Percentiles rank a stretch among this genome's conserved stretches.
Conservation (phyloP, 1,140 invertebrate genomes). For the Eumeta japonica region DNA sequence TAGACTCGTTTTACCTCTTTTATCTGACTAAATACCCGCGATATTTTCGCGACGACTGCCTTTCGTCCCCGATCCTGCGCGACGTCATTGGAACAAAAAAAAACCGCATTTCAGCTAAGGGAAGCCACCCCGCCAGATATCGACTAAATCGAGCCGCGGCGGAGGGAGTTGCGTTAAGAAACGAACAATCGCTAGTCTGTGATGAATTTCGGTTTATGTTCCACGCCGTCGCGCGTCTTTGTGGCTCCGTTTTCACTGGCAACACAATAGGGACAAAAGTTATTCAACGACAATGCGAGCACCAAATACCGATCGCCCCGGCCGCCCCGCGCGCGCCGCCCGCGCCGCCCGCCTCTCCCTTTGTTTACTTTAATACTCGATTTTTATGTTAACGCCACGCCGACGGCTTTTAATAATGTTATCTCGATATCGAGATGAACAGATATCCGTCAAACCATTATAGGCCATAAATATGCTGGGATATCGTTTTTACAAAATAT, state of each 20-base stretch:
- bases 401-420: conserved; percentile 29
- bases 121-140: conserved; percentile 2
- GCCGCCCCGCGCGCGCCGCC: conserved; percentile 21
- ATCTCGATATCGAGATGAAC: conserved; percentile 39
- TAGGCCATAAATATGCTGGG: no score
- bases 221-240: conserved; percentile 53
- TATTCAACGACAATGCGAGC: conserved; percentile 59
- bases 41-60: background rate
- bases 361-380: conserved; percentile 55
- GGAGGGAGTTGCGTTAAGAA: conserved; percentile 43
- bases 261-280: conserved; percentile 60
- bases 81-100: no score
- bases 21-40: background rate
- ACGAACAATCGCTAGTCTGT: conserved; percentile 51
- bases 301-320: conserved; percentile 56
- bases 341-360: conserved; percentile 43
- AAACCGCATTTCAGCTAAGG: conserved; percentile 4
- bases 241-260: conserved; percentile 51
- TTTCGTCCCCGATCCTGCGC: no score
- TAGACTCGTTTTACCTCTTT: background rate
- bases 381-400: conserved; percentile 52
- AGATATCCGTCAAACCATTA: no score
- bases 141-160: conserved; percentile 18
- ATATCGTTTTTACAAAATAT: no score
- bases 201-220: conserved; percentile 60